Percentiles rank a stretch among this genome's conserved stretches.
These are phyloP conservation scores for Palythoa grandis DNA, from an alignment of 92 coral and sea anemone genomes.

Conservation along the genomic window DNA sequence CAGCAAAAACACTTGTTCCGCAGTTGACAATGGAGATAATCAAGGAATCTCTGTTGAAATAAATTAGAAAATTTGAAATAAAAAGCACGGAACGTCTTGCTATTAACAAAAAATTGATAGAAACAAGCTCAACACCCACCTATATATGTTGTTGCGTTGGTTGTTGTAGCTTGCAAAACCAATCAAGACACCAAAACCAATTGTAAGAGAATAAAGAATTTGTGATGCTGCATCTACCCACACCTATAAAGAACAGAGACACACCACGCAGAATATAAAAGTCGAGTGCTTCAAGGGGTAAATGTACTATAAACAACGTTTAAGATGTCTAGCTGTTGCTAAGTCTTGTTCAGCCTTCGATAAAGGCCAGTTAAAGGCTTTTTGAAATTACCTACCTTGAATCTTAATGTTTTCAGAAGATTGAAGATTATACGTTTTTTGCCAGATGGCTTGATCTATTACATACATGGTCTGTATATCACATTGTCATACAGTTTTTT, in stretches of 20 bases:
- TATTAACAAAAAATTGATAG: neutral
- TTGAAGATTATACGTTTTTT: too few species aligned
- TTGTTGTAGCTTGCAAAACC: constrained; percentile 88
- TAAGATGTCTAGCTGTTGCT: too few species aligned
- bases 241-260: constrained; percentile 52
- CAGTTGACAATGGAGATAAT: constrained; percentile 80
- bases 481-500: too few species aligned
- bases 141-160: constrained; percentile 64
- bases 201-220: constrained; percentile 78
- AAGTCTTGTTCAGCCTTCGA: too few species aligned
- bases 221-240: constrained; percentile 97
- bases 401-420: too few species aligned
- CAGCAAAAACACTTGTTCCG: constrained; percentile 89
- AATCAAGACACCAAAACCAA: constrained; percentile 88
- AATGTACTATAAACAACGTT: too few species aligned
- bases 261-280: neutral
- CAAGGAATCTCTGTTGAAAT: constrained; percentile 70
- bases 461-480: too few species aligned
- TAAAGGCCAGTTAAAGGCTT: too few species aligned
- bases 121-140: constrained; percentile 39
- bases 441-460: too few species aligned
- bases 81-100: neutral
- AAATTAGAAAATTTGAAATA: too few species aligned
- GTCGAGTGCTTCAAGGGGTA: neutral
- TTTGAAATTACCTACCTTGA: too few species aligned